Conservation (phyloP, 2,797 vertebrate species). For the Pangasius larnaudii region DNA sequence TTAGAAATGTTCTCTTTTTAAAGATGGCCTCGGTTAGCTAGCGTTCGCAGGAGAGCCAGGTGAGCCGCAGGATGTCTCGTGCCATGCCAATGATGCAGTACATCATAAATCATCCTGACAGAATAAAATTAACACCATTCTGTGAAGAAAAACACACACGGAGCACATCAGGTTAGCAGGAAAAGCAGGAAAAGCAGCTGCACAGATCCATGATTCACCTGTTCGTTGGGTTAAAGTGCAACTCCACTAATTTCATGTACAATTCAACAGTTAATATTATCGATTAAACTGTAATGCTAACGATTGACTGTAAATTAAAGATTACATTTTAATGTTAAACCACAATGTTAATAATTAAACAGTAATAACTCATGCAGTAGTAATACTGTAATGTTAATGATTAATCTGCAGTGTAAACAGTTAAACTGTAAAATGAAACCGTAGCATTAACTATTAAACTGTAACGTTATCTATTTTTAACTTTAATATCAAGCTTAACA, state of each 20-base stretch:
- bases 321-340: background rate
- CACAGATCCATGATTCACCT: background rate
- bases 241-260: background rate
- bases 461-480: background rate
- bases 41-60: background rate
- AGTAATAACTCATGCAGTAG: no score
- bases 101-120: constrained; percentile 1
- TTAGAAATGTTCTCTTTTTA: background rate
- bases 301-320: background rate
- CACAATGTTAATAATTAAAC: no score
- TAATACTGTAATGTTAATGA: no score
- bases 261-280: background rate
- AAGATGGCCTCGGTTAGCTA: background rate
- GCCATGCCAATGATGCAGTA: background rate
- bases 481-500: background rate
- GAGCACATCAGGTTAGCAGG: background rate
- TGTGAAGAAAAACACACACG: background rate
- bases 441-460: background rate
- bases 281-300: background rate
- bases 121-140: constrained; percentile 1
- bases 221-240: background rate
- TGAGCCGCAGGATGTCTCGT: background rate
- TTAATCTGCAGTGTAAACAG: background rate
- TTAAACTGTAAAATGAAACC: background rate
- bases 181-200: background rate